These are phyloP conservation scores for Caracal caracal DNA, from an alignment of 2,113 vertebrate species.

Conservation along the genomic window DNA sequence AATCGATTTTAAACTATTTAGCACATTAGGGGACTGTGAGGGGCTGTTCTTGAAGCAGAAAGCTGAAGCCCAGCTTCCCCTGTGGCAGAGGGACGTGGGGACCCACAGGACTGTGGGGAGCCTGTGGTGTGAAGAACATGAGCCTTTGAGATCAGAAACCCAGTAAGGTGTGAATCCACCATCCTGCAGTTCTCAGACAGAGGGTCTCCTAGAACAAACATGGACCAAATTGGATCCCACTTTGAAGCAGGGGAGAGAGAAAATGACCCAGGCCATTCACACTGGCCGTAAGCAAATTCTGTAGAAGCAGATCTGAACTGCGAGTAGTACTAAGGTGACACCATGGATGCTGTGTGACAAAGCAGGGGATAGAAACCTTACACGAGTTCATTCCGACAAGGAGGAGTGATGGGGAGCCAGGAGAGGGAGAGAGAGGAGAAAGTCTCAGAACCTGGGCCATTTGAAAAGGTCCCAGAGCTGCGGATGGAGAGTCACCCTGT, in stretches of 20 bases:
- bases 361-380: background rate
- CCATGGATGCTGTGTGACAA: background rate
- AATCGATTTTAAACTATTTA: background rate
- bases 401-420: too few species aligned
- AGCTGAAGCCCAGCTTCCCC: accelerated
- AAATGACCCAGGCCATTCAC: too few species aligned
- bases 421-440: background rate
- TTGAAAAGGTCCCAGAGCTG: background rate
- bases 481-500: background rate
- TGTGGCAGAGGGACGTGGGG: background rate
- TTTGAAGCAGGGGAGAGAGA: background rate
- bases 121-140: background rate
- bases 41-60: too few species aligned
- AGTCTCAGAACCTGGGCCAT: background rate
- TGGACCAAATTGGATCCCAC: too few species aligned
- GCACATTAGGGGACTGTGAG: accelerated
- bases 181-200: background rate
- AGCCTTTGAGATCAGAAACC: background rate
- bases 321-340: background rate
- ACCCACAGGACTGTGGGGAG: accelerated
- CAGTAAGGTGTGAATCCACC: background rate
- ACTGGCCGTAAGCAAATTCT: background rate
- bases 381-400: background rate
- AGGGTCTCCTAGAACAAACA: accelerated
- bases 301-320: background rate